Evolutionary conservation across 2,888 invertebrate genomes (phyloP).

Genomic region (Theretra japonica): DNA sequence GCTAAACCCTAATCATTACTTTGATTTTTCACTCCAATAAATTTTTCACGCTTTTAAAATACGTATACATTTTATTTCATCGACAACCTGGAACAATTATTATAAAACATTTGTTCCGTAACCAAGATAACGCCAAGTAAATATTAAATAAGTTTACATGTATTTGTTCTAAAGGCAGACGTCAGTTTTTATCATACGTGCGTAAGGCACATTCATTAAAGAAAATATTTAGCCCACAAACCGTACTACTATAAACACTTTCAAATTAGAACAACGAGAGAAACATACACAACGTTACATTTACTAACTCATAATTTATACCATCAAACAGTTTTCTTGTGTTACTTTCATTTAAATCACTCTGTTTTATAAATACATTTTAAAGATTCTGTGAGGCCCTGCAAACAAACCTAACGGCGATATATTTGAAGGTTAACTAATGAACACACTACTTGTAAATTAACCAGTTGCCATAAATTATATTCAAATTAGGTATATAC

Average conservation of each 20-base stretch:
- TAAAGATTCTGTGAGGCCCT: neutral
- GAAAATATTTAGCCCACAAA: neutral
- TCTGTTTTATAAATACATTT: constrained; percentile 13
- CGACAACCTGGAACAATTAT: neutral
- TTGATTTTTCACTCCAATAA: neutral
- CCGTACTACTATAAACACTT: neutral
- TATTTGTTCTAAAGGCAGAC: neutral
- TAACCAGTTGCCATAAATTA: no score
- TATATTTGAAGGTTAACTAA: no score
- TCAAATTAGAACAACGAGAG: constrained; percentile 21
- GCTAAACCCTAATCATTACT: neutral
- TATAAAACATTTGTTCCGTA: neutral
- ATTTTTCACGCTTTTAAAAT: neutral
- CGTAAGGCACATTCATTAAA: neutral
- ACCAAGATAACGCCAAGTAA: neutral
- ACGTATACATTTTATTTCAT: neutral
- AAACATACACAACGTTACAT: constrained; percentile 2
- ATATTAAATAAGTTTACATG: constrained; percentile 2
- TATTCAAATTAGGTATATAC: no score
- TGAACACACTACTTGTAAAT: no score
- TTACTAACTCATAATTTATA: constrained; percentile 18
- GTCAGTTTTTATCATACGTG: constrained; percentile 1
- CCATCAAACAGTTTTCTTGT: constrained; percentile 4
- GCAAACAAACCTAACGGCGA: neutral
- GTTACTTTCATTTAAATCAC: constrained; percentile 20